These are phyloP conservation scores for Formica selysi DNA, from an alignment of 1,140 invertebrate genomes.

Conservation along the genomic window DNA sequence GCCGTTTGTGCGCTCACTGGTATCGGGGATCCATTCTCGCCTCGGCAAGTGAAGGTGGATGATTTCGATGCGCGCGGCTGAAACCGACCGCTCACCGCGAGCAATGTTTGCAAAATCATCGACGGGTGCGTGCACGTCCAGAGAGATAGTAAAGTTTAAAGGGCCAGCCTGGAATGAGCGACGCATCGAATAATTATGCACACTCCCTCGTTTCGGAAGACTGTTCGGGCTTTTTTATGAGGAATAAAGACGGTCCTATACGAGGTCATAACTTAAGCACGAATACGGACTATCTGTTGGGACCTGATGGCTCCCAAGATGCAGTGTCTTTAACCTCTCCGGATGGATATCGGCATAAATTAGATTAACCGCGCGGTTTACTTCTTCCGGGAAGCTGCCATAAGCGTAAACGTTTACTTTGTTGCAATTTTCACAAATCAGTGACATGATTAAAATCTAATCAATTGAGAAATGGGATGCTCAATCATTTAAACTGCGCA, in stretches of 20 bases:
- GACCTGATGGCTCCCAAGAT: constrained; percentile 71
- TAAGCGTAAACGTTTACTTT: constrained; percentile 48
- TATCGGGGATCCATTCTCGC: constrained; percentile 30
- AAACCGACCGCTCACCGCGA: constrained; percentile 7
- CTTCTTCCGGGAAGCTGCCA: constrained; percentile 72
- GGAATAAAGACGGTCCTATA: constrained; percentile 73
- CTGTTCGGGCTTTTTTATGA: constrained; percentile 74
- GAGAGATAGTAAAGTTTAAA: constrained; percentile 73
- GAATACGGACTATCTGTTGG: constrained; percentile 77
- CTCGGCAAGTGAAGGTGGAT: not conserved
- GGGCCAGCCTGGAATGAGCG: constrained; percentile 64
- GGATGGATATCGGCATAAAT: constrained; percentile 75
- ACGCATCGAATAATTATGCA: constrained; percentile 75
- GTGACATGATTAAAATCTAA: constrained; percentile 13
- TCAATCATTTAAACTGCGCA: not conserved
- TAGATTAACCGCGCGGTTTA: constrained; percentile 73
- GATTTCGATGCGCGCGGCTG: constrained; percentile 37
- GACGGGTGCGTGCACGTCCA: constrained; percentile 44
- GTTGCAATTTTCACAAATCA: constrained; percentile 59
- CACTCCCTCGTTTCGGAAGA: constrained; percentile 75
- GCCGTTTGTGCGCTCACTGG: constrained; percentile 19
- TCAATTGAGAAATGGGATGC: not conserved
- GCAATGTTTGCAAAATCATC: constrained; percentile 70
- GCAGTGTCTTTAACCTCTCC: constrained; percentile 72
- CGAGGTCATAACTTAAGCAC: constrained; percentile 75